Percentiles rank a stretch among this genome's conserved stretches.
Evolutionary conservation across 2,797 vertebrate genomes (phyloP).

Genomic region (Harpagifer antarcticus): DNA sequence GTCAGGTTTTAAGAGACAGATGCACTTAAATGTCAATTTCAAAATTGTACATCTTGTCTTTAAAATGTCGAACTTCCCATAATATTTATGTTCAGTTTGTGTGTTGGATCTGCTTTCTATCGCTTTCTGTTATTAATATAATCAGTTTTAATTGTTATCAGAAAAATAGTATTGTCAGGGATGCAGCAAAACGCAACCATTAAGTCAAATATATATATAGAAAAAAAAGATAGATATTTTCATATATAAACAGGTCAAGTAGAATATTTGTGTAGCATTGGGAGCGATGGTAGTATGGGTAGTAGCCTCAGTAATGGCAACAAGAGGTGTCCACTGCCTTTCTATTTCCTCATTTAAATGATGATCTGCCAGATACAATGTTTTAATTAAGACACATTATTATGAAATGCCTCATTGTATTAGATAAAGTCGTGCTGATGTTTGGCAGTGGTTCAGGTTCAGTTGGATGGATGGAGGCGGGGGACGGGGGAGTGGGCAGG

Average conservation of each 20-base stretch:
- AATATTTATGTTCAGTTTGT: too few species aligned
- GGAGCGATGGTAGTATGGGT: neutral
- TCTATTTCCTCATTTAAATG: slow-evolving; percentile 3
- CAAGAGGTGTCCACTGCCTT: slow-evolving; percentile 1
- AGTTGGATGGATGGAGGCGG: slow-evolving; percentile 38
- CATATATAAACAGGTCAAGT: neutral
- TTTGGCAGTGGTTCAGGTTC: slow-evolving; percentile 50
- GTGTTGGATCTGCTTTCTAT: too few species aligned
- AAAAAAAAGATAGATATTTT: neutral
- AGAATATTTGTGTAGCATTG: neutral
- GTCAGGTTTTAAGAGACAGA: neutral
- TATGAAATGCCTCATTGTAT: neutral
- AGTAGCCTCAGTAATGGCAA: slow-evolving; percentile 7
- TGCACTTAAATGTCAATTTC: neutral
- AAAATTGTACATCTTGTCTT: neutral
- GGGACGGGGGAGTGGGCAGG: slow-evolving; percentile 20
- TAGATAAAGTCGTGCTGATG: slow-evolving; percentile 5
- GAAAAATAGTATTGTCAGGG: neutral
- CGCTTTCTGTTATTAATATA: too few species aligned
- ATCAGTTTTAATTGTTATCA: too few species aligned
- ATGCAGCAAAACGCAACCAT: neutral
- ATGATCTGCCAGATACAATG: slow-evolving; percentile 1
- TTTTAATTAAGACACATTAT: neutral
- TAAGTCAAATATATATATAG: too few species aligned
- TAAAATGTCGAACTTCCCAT: too few species aligned